Percentiles rank a stretch among this genome's conserved stretches.
phyloP scores from a whole-genome alignment of 1,140 invertebrate species.

The Sitodiplosis mosellana region DNA sequence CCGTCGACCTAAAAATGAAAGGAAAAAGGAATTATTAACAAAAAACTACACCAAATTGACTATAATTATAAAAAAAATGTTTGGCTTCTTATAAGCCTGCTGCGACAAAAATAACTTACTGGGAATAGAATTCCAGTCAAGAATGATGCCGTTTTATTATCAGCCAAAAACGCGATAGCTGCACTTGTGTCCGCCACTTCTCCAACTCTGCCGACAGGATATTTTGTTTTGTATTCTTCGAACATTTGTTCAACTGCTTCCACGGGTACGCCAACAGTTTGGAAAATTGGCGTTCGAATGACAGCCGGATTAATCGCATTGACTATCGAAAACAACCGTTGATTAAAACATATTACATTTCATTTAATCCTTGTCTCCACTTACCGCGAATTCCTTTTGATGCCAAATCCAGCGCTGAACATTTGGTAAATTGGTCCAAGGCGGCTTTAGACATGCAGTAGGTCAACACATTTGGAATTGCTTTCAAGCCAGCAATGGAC shows the following conservation, averaged over 20 bases:
- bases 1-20: too few species aligned
- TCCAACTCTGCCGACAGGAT: neutral
- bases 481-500: slow-evolving; percentile 65
- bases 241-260: neutral
- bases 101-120: too few species aligned
- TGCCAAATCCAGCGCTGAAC: slow-evolving; percentile 33
- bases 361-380: too few species aligned
- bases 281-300: slow-evolving; percentile 41
- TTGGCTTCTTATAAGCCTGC: too few species aligned
- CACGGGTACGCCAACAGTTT: slow-evolving; percentile 5
- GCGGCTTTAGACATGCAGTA: slow-evolving; percentile 76
- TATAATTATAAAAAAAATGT: too few species aligned
- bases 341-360: too few species aligned
- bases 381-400: slow-evolving; percentile 35
- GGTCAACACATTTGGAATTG: slow-evolving; percentile 54
- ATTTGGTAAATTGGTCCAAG: slow-evolving; percentile 46
- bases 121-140: neutral
- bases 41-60: too few species aligned
- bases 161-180: neutral
- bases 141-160: neutral
- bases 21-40: too few species aligned
- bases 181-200: neutral
- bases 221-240: neutral
- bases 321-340: too few species aligned
- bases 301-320: slow-evolving; percentile 45